Evolutionary conservation across 2,888 invertebrate species (phyloP).

Genomic region (Drosophila affinis): DNA sequence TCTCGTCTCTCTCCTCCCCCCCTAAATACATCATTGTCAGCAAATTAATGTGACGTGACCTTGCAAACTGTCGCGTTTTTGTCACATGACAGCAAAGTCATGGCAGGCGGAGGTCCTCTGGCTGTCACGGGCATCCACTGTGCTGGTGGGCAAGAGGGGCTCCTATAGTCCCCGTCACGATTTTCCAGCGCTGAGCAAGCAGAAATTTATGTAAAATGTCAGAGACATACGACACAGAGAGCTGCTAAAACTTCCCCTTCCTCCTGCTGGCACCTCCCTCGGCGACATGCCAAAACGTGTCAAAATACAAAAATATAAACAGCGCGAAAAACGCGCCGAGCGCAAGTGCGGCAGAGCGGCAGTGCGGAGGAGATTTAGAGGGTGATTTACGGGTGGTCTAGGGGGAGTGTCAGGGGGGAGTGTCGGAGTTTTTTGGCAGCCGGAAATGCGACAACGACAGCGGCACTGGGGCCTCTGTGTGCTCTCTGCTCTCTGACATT

Average conservation of each 20-base stretch:
- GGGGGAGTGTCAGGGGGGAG: background rate
- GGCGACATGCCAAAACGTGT: constrained; percentile 74
- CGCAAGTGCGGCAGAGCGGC: constrained; percentile 48
- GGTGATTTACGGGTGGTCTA: background rate
- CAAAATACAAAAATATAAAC: constrained; percentile 76
- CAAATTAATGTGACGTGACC: constrained; percentile 81
- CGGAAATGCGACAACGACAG: constrained; percentile 28
- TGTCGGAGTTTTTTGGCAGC: constrained; percentile 31
- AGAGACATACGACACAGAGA: constrained; percentile 32
- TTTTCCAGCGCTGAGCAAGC: constrained; percentile 61
- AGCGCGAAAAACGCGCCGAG: constrained; percentile 63
- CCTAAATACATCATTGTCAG: constrained; percentile 77
- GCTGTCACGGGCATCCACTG: constrained; percentile 5
- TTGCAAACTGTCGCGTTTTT: constrained; percentile 78
- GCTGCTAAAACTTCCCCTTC: constrained; percentile 17
- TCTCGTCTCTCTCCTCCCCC: constrained; percentile 6
- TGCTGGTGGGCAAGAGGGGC: constrained; percentile 2
- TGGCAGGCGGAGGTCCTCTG: constrained; percentile 30
- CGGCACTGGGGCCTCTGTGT: constrained; percentile 6
- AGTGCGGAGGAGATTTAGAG: constrained; percentile 10
- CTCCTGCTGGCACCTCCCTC: constrained; percentile 21
- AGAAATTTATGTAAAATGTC: constrained; percentile 77
- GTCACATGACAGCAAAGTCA: constrained; percentile 67
- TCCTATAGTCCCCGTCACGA: constrained; percentile 52
- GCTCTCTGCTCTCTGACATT: constrained; percentile 10